Evolutionary conservation across 2,113 vertebrate genomes (phyloP), one percentile per base, ranked within the genome.

Genomic region (Axis porcinus): DNA sequence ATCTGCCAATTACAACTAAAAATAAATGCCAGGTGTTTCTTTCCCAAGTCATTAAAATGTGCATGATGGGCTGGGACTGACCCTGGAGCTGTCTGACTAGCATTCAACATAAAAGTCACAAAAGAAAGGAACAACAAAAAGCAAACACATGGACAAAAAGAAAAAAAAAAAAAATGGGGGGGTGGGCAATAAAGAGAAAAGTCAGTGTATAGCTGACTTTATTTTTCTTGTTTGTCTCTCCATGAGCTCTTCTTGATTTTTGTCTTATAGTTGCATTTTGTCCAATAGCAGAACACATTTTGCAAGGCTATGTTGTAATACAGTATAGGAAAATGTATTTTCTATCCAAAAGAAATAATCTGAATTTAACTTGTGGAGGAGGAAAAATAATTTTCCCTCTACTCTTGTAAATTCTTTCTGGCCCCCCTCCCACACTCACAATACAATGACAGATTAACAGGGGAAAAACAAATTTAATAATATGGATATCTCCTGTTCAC

Each of bases 1-100:
- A 98, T 94, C 76, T 97, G 76, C 45, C 93, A 96, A 95, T 98
- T 97, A 86, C 36, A n/a, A 96, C 60, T 57, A 82, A 98, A 97
- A 98, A 76, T 27, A 96, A 98, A 94, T 87, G 43, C 64, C 57
- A 95, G 91, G 57, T 96, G 67, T 74, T 98, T 76, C 19, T 8
- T 86, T 21, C 27, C 36, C 58, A 96, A 98, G 74, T 90, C 82
- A 93, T 95, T 95, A 97, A 93, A 98, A 97, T 95, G 52, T 58
- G 8, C 43, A 84, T 67, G 84, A 54, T 78, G 86, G 33, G 25
- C 45, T 95, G 55, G 50, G 4, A 17, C 57, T 95, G 88, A 70
- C 78, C 58, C 91, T 88, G 52, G 47, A 89, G 36, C 30, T 95
- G 6, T 43, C 70, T 96, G 57, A 9, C 33, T 54, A 21, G 54